A percentile compares a stretch with the other conserved stretches of the same genome.
Conservation (phyloP, 2,113 vertebrate genomes). For the Kryptolebias marmoratus region DNA sequence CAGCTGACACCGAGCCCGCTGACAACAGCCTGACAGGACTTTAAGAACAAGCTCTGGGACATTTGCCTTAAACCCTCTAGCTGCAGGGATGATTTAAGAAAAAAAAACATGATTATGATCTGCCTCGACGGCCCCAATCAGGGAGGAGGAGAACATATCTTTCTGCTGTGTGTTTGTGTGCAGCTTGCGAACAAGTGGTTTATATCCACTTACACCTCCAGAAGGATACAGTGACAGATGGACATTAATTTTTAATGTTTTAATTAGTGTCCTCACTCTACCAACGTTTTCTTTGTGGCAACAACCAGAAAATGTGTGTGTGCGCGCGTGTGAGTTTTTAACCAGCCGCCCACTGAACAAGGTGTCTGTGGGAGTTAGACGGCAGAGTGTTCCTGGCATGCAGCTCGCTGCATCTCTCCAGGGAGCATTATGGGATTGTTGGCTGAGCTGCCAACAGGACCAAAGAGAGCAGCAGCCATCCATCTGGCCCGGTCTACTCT, state of each 20-base stretch:
- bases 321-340: conserved; percentile 50
- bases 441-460: conserved; percentile 62
- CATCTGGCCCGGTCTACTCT: conserved; percentile 70
- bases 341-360: conserved; percentile 64
- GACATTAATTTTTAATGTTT: conserved; percentile 67
- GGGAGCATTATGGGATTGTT: conserved; percentile 65
- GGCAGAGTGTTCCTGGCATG: conserved; percentile 67
- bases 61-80: not conserved
- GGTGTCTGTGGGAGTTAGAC: conserved; percentile 67
- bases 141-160: conserved; percentile 26
- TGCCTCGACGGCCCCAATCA: conserved; percentile 49
- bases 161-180: conserved; percentile 28
- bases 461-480: conserved; percentile 73
- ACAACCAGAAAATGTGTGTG: conserved; percentile 39
- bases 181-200: conserved; percentile 29
- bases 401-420: conserved; percentile 48
- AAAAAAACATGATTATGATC: conserved; percentile 1
- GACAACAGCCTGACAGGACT: not conserved
- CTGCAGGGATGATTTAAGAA: not conserved
- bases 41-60: not conserved
- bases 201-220: conserved; percentile 28
- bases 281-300: conserved; percentile 47
- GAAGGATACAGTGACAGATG: conserved; percentile 65
- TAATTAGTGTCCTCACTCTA: conserved; percentile 66
- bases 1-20: not conserved